Evolutionary conservation across 2,113 vertebrate genomes (phyloP).

Genomic region (Ciconia stormi): DNA sequence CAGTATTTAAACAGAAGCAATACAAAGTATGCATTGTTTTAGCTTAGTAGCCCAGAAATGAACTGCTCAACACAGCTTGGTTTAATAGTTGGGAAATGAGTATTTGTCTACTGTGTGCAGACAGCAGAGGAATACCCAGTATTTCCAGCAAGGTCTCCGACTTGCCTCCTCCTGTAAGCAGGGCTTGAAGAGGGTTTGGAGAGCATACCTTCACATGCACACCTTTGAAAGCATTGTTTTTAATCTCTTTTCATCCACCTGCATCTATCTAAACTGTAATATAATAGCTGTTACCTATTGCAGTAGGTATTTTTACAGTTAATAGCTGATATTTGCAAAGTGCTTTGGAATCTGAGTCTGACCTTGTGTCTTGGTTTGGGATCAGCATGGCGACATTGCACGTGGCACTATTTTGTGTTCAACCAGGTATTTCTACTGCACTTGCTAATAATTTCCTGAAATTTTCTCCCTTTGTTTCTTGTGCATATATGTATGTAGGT

Average conservation of each 20-base stretch:
- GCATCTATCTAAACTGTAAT: neutral
- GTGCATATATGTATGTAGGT: neutral
- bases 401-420: neutral
- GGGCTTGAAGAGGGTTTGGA: neutral
- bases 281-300: neutral
- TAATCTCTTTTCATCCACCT: neutral
- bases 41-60: neutral
- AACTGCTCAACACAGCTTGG: neutral
- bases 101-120: neutral
- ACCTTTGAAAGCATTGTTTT: neutral
- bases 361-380: neutral
- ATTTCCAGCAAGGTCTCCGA: neutral
- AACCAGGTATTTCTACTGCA: neutral
- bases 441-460: neutral
- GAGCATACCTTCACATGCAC: too few relatives aligned
- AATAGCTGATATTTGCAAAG: neutral
- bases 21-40: neutral
- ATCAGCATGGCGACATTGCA: accelerated
- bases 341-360: neutral
- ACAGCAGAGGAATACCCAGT: neutral
- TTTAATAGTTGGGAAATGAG: neutral
- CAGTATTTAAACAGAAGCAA: neutral
- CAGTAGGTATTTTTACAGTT: neutral
- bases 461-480: neutral
- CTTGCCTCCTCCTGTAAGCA: neutral